phyloP scores from a whole-genome alignment of 2,113 vertebrate species.

The Agelaius tricolor region DNA sequence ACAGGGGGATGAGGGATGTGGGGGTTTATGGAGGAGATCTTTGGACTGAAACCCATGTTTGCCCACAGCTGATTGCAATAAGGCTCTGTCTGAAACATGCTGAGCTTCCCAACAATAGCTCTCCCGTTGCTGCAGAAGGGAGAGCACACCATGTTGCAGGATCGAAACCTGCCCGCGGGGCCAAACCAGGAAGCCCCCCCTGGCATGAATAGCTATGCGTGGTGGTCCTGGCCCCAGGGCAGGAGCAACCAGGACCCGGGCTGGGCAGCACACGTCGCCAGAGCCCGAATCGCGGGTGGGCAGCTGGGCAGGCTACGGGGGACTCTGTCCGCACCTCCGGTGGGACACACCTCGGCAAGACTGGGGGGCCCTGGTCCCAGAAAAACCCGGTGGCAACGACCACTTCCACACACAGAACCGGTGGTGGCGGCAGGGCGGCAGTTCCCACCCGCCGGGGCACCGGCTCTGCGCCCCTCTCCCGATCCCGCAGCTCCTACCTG shows the following conservation, averaged over 20 bases:
- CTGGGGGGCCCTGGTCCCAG: neutral
- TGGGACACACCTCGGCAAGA: neutral
- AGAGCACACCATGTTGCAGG: neutral
- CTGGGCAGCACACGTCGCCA: neutral
- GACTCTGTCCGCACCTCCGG: neutral
- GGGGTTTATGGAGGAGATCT: neutral
- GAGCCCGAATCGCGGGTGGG: neutral
- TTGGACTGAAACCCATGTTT: neutral
- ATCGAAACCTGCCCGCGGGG: neutral
- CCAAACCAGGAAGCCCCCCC: neutral
- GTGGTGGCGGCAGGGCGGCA: neutral
- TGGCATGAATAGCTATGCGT: rapidly evolving
- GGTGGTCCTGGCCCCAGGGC: neutral
- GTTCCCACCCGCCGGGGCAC: neutral
- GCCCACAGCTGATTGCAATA: rapidly evolving
- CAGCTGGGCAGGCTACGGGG: neutral
- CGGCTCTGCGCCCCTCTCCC: neutral
- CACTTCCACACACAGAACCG: neutral
- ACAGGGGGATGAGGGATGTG: neutral
- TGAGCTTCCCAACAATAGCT: neutral
- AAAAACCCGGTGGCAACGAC: neutral
- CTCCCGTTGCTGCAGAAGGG: neutral
- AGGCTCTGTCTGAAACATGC: neutral
- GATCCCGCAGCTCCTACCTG: constrained; percentile 5
- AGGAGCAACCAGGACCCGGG: too few species aligned